Evolutionary conservation across 2,888 invertebrate genomes (phyloP), one percentile per base, ranked within the genome.

Genomic region (Acronicta psi): DNA sequence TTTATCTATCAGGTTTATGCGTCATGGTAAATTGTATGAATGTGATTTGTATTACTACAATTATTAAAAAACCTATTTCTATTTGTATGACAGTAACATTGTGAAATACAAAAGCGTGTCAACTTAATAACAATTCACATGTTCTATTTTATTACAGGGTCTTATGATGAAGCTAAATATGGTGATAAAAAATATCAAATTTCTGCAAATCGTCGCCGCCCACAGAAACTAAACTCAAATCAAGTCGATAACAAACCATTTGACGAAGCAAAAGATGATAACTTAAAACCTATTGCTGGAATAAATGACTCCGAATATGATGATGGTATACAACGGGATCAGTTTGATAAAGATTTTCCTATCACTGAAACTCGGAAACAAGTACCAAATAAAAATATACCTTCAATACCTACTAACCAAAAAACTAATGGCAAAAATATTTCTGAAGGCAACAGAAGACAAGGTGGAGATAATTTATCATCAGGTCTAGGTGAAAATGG

Each of bases 121-220:
- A n/a, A n/a, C n/a, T n/a, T 25, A 25, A 9, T 25, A 6, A 25
- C 25, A 2, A 9, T 8, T 25, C 7, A 25, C 10, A 20, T 25
- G 3, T 25, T 14, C n/a, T 2, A 23, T 13, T 37, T 44, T 1
- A 5, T 59, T 83, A 7, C 77, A 93, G 93, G 93, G 41, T 87
- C 83, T 16, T 93, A 93, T 13, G 82, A 90, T 56, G 90, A 89
- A 56, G 73, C 65, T 3, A 93, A 91, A 69, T 92, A 93, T 70
- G 93, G 92, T 11, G 70, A 90, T 37, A 79, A 80, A 18, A 86
- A 85, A 58, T 89, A 91, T 55, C 77, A 84, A 66, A 70, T 67
- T 8, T 52, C 64, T 16, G 47, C 56, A 29, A 61, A 61, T 7
- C 59, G 53, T 9, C 69, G 34, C 20, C 43, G 13, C 0, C 53